phyloP scores from a whole-genome alignment of 2,888 invertebrate genomes.

The Lordiphosa andalusiaca region DNA sequence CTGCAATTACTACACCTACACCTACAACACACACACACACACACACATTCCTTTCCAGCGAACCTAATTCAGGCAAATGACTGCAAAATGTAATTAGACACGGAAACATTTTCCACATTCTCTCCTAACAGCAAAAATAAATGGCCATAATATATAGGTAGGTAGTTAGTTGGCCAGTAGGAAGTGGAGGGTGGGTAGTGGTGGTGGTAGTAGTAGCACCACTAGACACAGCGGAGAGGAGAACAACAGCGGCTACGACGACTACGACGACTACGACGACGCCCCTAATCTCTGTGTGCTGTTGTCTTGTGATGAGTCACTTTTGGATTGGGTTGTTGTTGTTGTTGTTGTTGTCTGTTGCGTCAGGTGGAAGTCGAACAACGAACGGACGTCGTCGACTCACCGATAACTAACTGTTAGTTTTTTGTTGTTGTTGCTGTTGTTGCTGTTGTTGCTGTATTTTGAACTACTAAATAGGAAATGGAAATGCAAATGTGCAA shows the following conservation, averaged over 20 bases:
- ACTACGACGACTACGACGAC: background rate
- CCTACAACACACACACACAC: no score
- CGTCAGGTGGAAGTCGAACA: slow-evolving; percentile 14
- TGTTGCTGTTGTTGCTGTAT: slow-evolving; percentile 12
- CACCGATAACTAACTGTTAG: slow-evolving; percentile 12
- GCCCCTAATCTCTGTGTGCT: slow-evolving; percentile 1
- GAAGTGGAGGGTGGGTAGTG: no score
- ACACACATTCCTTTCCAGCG: no score
- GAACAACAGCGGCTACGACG: no score
- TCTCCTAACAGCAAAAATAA: slow-evolving; percentile 15
- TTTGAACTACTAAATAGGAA: slow-evolving; percentile 25
- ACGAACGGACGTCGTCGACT: slow-evolving; percentile 3
- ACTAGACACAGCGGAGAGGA: background rate
- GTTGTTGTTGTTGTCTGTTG: slow-evolving; percentile 1
- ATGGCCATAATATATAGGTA: slow-evolving; percentile 5
- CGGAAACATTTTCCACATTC: slow-evolving; percentile 33
- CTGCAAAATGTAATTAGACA: slow-evolving; percentile 40
- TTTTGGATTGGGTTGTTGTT: background rate
- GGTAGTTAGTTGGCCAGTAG: background rate
- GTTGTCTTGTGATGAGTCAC: slow-evolving; percentile 22
- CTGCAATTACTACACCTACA: no score
- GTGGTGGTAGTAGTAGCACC: no score
- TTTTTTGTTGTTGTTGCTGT: background rate
- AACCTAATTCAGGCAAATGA: slow-evolving; percentile 2
- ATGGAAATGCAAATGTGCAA: slow-evolving; percentile 38